Evolutionary conservation across 2,797 vertebrate genomes (phyloP), one percentile per base, ranked within the genome.

Genomic region (Cirrhinus molitorella): DNA sequence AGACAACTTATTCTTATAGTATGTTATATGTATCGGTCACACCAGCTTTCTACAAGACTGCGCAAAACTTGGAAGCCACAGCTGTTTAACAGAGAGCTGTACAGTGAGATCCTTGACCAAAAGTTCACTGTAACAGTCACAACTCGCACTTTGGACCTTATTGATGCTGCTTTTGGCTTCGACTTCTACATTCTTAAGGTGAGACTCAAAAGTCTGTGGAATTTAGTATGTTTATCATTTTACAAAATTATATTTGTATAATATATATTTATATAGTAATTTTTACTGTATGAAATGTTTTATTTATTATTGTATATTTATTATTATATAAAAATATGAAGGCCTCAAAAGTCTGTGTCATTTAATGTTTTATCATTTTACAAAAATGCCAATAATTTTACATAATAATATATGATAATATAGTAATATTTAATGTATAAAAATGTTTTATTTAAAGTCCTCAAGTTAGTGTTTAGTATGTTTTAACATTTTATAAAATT

Each of bases 131-230:
- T 98, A 85, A 91, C 94, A 0, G 97, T 99, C 90, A 99, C 98
- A 14, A 79, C 93, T 74, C 95, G 96, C 31, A 96, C 98, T 0
- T 91, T 99, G 83, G 94, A 99, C 81, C 95, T 98, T 75, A 96
- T 99, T 0, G 98, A 99, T 1, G 92, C 93, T 0, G 95, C 93
- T 31, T 98, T 91, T 0, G 98, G 98, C 57, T 97, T 99, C 0
- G 98, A 99, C 92, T 97, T 95, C 88, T 99, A 99, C 88, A 98
- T 99, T 66, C 95, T 99, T 21, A 97, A 95, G 92, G 98, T 96
- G 90, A 80, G 14, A 75, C 19, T 59, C 31, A 28, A 10, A n/a
- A 12, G n/a, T 77, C 17, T 12, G 14, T 70, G 2, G 40, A 9
- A 2, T 34, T 34, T 34, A 34, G 2, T 34, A 55, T 14, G 2